Evolutionary conservation across 2,888 invertebrate species (phyloP).

Genomic region (Leptothorax acervorum): DNA sequence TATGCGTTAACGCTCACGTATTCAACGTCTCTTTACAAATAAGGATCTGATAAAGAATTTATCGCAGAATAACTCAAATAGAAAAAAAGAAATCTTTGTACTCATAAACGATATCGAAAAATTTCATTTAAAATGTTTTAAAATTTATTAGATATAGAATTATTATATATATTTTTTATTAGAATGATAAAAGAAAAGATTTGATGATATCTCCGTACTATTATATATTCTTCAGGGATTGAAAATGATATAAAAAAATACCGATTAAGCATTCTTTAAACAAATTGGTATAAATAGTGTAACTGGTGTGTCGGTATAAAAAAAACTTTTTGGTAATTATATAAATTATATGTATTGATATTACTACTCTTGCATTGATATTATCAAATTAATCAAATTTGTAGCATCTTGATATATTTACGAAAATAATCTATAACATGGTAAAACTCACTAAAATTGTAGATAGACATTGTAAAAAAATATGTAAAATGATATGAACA

Average conservation of each 20-base stretch:
- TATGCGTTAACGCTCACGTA: not conserved
- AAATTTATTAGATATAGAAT: not conserved
- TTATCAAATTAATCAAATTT: not conserved
- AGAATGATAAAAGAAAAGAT: not conserved
- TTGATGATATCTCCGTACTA: not conserved
- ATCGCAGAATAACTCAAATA: not conserved
- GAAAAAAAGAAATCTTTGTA: not conserved
- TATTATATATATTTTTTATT: not conserved
- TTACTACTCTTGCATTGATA: not conserved
- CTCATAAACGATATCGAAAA: not conserved
- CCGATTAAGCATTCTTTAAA: too few relatives aligned
- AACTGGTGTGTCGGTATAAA: not conserved
- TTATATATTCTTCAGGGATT: too few relatives aligned
- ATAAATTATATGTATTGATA: not conserved
- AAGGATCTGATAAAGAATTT: not conserved
- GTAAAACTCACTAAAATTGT: not conserved
- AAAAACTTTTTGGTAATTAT: not conserved
- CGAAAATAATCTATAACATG: not conserved
- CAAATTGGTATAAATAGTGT: not conserved
- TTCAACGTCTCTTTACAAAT: not conserved
- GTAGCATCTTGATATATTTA: not conserved
- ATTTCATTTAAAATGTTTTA: not conserved
- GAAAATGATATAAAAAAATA: not conserved
- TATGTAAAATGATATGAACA: not conserved
- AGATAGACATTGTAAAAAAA: not conserved